phyloP scores from a whole-genome alignment of 2,888 invertebrate genomes.

The Agriotes lineatus region DNA sequence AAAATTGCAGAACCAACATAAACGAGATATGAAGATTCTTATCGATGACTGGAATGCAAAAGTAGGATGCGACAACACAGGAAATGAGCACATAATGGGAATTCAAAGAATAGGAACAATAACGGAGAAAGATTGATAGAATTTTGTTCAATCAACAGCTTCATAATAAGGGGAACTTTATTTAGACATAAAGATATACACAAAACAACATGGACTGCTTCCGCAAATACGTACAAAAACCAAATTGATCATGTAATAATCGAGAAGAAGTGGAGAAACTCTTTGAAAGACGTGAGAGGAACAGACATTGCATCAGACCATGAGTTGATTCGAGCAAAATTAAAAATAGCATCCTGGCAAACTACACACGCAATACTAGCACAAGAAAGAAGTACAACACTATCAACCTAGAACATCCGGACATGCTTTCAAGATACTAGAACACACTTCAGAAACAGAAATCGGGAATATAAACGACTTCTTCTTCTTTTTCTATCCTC shows the following conservation, averaged over 20 bases:
- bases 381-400: conserved; percentile 7
- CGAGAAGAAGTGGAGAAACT: conserved; percentile 3
- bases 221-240: background rate
- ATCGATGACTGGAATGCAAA: conserved; percentile 7
- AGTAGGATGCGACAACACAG: conserved; percentile 8
- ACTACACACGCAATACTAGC: background rate
- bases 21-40: conserved; percentile 7
- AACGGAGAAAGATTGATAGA: conserved; percentile 11
- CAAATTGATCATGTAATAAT: conserved; percentile 4
- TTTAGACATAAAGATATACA: conserved; percentile 11
- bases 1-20: conserved; percentile 1
- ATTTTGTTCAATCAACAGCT: background rate
- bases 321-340: conserved; percentile 9
- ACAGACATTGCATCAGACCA: conserved; percentile 2
- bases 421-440: background rate
- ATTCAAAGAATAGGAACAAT: conserved; percentile 1
- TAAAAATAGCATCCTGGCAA: background rate
- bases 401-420: background rate
- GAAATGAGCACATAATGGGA: conserved; percentile 16
- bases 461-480: conserved; percentile 4
- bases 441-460: background rate
- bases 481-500: too few relatives aligned
- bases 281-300: background rate
- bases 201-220: conserved; percentile 9
- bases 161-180: background rate